Evolutionary conservation across 64 coral and sea anemone genomes (phyloP).

Genomic region (Stichodactyla mertensii): DNA sequence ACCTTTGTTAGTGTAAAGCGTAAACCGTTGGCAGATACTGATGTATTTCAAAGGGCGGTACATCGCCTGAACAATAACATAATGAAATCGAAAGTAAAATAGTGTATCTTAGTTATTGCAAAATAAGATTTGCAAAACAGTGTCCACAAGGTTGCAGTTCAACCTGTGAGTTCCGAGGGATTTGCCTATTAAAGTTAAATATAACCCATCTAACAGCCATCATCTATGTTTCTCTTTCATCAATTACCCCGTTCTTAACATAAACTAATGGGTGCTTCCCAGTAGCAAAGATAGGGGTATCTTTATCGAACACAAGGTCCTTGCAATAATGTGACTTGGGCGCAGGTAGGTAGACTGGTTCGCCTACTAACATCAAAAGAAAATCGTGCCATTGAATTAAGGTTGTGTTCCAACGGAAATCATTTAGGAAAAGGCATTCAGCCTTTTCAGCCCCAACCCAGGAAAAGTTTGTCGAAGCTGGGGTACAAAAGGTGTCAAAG

Average conservation of each 20-base stretch:
- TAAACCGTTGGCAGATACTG: too few species aligned
- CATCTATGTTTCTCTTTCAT: slow-evolving; percentile 18
- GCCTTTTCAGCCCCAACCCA: slow-evolving; percentile 33
- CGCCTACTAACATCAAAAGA: slow-evolving; percentile 21
- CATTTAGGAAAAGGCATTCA: slow-evolving; percentile 39
- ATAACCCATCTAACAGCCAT: slow-evolving; percentile 9
- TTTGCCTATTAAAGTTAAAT: not conserved
- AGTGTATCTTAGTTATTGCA: too few species aligned
- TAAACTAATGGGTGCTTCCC: not conserved
- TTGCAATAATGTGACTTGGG: slow-evolving; percentile 25
- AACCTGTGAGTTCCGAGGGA: not conserved
- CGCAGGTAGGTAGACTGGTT: slow-evolving; percentile 38
- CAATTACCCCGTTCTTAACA: not conserved
- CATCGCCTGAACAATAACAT: too few species aligned
- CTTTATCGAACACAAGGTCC: slow-evolving; percentile 36
- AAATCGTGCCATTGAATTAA: slow-evolving; percentile 32
- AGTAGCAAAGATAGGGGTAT: slow-evolving; percentile 35
- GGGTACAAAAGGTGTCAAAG: slow-evolving; percentile 4
- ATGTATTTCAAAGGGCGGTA: too few species aligned
- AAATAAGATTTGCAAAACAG: slow-evolving; percentile 5
- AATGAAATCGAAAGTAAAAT: too few species aligned
- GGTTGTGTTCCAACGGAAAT: slow-evolving; percentile 37
- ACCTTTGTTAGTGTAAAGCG: too few species aligned
- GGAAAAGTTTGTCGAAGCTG: slow-evolving; percentile 19
- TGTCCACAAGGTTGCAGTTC: not conserved